Conservation (phyloP, 2,113 vertebrate genomes). For the sheep (Ovis aries) region ARS-UI_Ramb_v3.0 NC_056073.1:46847001-46847500, state of each 20-base stretch:
- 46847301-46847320: not conserved
- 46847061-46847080: not conserved
- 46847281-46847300: not conserved
- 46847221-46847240: not conserved
- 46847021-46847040: accelerated
- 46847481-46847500: not conserved
- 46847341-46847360: not conserved
- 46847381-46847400: not conserved
- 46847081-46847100: not conserved
- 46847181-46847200: not conserved
- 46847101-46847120: not conserved
- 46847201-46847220: not conserved
- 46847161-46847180: not conserved
- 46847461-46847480: not conserved
- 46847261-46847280: not conserved
- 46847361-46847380: not conserved
- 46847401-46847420: not conserved
- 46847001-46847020: not conserved
- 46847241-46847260: not conserved
- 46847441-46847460: not conserved
- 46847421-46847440: not conserved
- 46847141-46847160: not conserved
- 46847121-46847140: not conserved
- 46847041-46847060: not conserved
- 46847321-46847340: not conserved